phyloP scores from a whole-genome alignment of 1,140 invertebrate genomes.

The Nylanderia fulva region DNA sequence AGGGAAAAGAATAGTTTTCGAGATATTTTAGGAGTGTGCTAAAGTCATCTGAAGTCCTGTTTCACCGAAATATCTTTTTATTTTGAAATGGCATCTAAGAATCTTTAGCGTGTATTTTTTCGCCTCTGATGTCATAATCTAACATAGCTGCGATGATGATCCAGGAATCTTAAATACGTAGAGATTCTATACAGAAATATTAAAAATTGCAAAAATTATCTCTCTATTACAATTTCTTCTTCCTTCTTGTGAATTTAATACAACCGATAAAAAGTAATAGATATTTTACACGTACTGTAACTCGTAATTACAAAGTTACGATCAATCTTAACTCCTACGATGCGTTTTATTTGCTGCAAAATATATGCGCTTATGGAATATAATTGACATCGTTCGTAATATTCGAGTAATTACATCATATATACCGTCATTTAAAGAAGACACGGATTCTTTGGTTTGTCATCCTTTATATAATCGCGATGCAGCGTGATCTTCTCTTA shows the following conservation, averaged over 20 bases:
- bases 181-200: background rate
- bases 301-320: background rate
- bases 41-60: too few species aligned
- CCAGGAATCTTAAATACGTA: too few species aligned
- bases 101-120: too few species aligned
- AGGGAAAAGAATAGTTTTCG: too few species aligned
- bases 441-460: background rate
- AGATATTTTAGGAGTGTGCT: too few species aligned
- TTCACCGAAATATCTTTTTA: too few species aligned
- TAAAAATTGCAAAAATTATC: too few species aligned
- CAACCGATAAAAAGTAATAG: background rate
- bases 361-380: background rate
- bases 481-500: background rate
- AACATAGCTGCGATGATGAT: too few species aligned
- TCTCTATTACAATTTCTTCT: background rate
- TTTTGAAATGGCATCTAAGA: too few species aligned
- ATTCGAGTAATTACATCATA: constrained; percentile 7
- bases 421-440: background rate
- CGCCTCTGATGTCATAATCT: too few species aligned
- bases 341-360: constrained; percentile 3
- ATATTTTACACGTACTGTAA: background rate
- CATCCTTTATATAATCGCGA: background rate
- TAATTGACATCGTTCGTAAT: background rate
- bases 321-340: background rate
- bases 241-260: background rate